These are phyloP conservation scores for Trogon surrucura DNA, from an alignment of 2,113 vertebrate species.

Conservation along the genomic window DNA sequence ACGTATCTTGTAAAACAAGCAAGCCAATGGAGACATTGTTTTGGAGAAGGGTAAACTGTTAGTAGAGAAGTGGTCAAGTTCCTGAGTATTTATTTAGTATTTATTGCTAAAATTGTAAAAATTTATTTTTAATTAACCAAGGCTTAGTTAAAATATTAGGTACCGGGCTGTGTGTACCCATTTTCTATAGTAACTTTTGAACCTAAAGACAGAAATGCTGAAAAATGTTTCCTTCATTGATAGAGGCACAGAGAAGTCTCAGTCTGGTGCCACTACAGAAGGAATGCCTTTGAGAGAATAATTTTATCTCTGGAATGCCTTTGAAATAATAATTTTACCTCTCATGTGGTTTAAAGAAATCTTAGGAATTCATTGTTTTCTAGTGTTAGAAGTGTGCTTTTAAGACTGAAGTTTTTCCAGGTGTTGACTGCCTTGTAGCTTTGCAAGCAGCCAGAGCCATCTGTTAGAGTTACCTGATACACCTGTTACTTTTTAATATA, in stretches of 20 bases:
- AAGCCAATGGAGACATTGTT: background rate
- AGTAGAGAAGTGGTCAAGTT: background rate
- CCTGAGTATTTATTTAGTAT: background rate
- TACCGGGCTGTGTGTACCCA: background rate
- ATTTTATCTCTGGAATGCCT: background rate
- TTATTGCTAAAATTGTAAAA: background rate
- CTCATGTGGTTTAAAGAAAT: background rate
- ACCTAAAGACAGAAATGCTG: background rate
- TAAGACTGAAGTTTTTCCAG: background rate
- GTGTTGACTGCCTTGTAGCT: background rate
- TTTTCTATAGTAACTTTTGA: background rate
- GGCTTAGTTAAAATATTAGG: background rate
- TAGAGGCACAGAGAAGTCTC: background rate
- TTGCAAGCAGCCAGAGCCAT: background rate
- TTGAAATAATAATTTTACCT: background rate
- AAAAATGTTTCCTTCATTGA: background rate
- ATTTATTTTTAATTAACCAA: background rate
- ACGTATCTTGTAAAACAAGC: background rate
- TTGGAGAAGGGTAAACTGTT: background rate
- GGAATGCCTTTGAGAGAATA: background rate
- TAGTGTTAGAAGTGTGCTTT: background rate
- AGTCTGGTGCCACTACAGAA: background rate
- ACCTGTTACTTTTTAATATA: background rate
- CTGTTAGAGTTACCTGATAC: background rate
- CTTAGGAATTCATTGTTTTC: background rate